Evolutionary conservation across 2,797 vertebrate genomes (phyloP), one percentile per base, ranked within the genome.

Genomic region (Hozukius guyotensis): DNA sequence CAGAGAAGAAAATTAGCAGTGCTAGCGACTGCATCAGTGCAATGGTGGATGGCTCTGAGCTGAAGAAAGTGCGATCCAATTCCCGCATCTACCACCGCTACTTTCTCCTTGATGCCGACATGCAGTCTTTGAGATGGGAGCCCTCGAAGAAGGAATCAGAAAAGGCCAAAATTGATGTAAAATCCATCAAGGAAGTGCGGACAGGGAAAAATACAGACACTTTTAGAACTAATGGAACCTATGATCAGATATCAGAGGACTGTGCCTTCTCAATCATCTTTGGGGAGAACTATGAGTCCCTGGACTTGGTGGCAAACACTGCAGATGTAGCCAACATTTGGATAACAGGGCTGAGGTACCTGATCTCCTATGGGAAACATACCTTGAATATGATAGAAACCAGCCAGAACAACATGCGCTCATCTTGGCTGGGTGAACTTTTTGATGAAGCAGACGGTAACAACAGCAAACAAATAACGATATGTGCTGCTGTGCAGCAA

Each of bases 61-160:
- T 99, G 85, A 98, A 96, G 92, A 99, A 99, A 90, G 96, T 99
- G 56, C 96, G 99, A 11, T 98, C 99, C 82, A 99, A 99, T 88
- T 99, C 98, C 0, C 96, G 99, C 57, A 93, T 99, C 62, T 99
- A 99, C 85, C 97, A 98, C 56, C 94, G 98, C 8, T 98, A 99
- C 78, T 99, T 99, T 74, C 95, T 99, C 63, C 93, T 99, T 11
- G 99, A 99, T 11, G 97, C 98, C 0, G 99, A 99, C 90, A 99
- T 99, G 99, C 99, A 99, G 90, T 99, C 97, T 25, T 88, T 99
- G 32, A 94, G 98, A 67, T 99, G 99, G 99, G 99, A 99, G 72
- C 99, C 99, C 8, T 98, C 99, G 0, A 99, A 99, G 92, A 99
- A 99, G 84, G 99, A 99, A 91, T 98, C 97, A 0, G 99, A 99